Base-by-base conservation (phyloP, 2,113 vertebrate species). In the Antechinus stuartii region DNA sequence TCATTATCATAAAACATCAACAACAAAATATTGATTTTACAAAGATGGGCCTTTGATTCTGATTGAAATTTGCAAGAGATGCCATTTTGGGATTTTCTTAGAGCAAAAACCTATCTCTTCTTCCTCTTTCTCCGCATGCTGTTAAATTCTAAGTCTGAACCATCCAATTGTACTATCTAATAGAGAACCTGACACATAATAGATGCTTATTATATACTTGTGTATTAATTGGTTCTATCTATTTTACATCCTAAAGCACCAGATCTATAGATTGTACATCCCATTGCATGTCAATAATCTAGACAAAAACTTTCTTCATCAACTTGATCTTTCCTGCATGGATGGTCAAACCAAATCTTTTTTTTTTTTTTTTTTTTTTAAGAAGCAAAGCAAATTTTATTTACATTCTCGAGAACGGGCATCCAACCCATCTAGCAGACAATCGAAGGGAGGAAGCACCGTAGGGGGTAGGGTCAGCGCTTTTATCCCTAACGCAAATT, bases 361-460 rank as follows among this genome's bases (percentile, higher is more conserved):
- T 68, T 68, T 68, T 68, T 68, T 68, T 68, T 68, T 68, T 68
- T 68, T 68, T 68, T 68, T 68, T 68, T 68, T n/a, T n/a, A n/a
- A n/a, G n/a, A n/a, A n/a, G n/a, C n/a, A n/a, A n/a, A n/a, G n/a
- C n/a, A n/a, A n/a, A n/a, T n/a, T n/a, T n/a, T n/a, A n/a, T n/a
- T n/a, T n/a, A n/a, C n/a, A n/a, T n/a, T n/a, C n/a, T n/a, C n/a
- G n/a, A n/a, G n/a, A n/a, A n/a, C n/a, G n/a, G n/a, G n/a, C n/a
- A n/a, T n/a, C n/a, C n/a, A n/a, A n/a, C n/a, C n/a, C n/a, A n/a
- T n/a, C n/a, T n/a, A n/a, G n/a, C n/a, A n/a, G n/a, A n/a, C n/a
- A n/a, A n/a, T n/a, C n/a, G n/a, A n/a, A n/a, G n/a, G n/a, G n/a
- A n/a, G n/a, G n/a, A n/a, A n/a, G n/a, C n/a, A n/a, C n/a, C n/a